Conservation (phyloP, 2,888 invertebrate genomes). For the Amphipyra berbera region DNA sequence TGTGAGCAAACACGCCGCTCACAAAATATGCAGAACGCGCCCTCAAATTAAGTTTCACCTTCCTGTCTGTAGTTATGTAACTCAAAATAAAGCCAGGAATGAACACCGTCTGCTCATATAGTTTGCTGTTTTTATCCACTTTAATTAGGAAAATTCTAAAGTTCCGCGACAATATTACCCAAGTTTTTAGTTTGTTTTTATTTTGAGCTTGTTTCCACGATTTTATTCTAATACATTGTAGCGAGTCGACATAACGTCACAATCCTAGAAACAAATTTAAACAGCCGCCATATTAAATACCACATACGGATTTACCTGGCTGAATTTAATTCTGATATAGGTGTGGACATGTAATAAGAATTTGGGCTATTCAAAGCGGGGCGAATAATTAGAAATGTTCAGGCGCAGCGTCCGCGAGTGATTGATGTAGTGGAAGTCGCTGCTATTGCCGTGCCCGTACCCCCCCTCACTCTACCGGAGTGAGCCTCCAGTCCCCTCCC, state of each 20-base stretch:
- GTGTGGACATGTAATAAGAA: constrained; percentile 66
- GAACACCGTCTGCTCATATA: constrained; percentile 23
- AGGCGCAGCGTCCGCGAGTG: constrained; percentile 87
- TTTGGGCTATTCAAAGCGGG: constrained; percentile 76
- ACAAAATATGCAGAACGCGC: constrained; percentile 79
- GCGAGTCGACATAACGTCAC: too few species aligned
- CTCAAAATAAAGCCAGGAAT: constrained; percentile 49
- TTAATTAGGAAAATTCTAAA: constrained; percentile 43
- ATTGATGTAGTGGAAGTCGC: constrained; percentile 89
- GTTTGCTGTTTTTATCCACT: constrained; percentile 37
- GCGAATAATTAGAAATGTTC: constrained; percentile 89
- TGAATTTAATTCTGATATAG: constrained; percentile 21
- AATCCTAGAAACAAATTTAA: too few species aligned
- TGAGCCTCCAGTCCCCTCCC: constrained; percentile 51
- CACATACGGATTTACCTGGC: neutral
- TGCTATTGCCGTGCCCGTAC: constrained; percentile 59
- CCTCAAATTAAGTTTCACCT: constrained; percentile 62
- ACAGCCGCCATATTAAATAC: neutral
- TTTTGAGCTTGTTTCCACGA: constrained; percentile 2
- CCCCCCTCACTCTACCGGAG: constrained; percentile 56
- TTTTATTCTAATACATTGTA: constrained; percentile 4
- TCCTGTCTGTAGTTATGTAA: constrained; percentile 55
- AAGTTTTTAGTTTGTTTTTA: constrained; percentile 9
- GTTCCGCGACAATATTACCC: constrained; percentile 21
- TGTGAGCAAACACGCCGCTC: constrained; percentile 81